phyloP scores from a whole-genome alignment of 2,113 vertebrate genomes.

The Eira barbara region DNA sequence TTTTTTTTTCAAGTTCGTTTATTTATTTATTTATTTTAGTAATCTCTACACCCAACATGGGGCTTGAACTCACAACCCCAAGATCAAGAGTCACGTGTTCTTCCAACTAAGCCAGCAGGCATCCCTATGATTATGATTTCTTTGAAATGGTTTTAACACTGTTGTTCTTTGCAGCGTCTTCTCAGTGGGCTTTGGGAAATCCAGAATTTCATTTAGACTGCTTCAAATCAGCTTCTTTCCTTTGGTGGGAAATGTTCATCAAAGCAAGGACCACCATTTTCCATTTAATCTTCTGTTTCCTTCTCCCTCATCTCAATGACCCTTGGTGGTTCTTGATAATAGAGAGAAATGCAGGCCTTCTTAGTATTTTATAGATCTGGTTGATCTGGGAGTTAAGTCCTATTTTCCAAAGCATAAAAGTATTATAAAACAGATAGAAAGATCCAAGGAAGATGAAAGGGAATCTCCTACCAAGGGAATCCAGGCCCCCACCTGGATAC shows the following conservation, averaged over 20 bases:
- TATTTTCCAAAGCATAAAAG: neutral
- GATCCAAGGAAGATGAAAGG: neutral
- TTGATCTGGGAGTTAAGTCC: neutral
- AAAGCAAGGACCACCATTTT: neutral
- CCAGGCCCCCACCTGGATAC: neutral
- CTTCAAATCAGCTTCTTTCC: slow-evolving; percentile 4
- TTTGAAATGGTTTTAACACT: neutral
- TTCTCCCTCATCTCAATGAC: neutral
- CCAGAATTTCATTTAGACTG: neutral
- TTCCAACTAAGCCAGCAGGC: neutral
- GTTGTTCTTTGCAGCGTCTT: neutral
- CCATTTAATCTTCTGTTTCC: slow-evolving; percentile 3
- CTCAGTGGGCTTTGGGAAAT: neutral
- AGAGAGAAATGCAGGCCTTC: neutral
- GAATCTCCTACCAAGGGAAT: neutral
- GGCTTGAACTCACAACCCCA: neutral
- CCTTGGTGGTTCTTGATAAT: neutral
- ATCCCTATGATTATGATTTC: neutral
- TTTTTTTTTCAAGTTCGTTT: neutral
- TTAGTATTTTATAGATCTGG: neutral
- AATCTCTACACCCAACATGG: neutral
- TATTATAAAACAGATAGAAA: neutral
- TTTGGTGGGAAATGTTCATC: neutral
- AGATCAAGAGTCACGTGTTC: neutral
- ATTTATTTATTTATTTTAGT: neutral